Evolutionary conservation across 2,797 vertebrate species (phyloP), one percentile per base, ranked within the genome.

Genomic region (Acipenser oxyrinchus): DNA sequence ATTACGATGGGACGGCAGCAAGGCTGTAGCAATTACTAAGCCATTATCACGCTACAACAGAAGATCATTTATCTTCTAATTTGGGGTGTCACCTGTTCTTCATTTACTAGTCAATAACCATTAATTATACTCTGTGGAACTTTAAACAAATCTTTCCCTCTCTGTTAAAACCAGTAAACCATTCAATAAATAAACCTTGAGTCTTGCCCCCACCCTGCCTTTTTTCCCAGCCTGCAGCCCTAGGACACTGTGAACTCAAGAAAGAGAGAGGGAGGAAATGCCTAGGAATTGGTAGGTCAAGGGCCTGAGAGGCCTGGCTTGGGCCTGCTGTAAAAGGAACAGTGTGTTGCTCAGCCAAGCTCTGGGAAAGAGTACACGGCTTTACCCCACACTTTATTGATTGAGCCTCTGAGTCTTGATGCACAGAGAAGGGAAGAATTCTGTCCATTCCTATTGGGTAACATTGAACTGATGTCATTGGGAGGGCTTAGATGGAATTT

Each of bases 1-100:
- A 82, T 91, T 83, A 85, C 81, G 77, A 81, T 80, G 82, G 83
- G 88, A 83, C 58, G 49, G 79, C 68, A 70, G 75, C 81, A 78
- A 76, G 70, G 83, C 80, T 84, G 86, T 82, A 86, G 86, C 87
- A 92, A 92, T 93, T 91, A 88, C 86, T 84, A 78, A 85, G 77
- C 89, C 87, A 91, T 92, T 93, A 93, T 91, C 90, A 90, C 80
- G 79, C 82, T 87, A 84, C 84, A 86, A 88, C 85, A 87, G 83
- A 81, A 80, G 84, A 87, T 87, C 84, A 81, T 92, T 90, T 89
- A 85, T 93, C 90, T 92, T 91, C 87, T 88, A 82, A 84, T 88
- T 88, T 76, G 76, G 85, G 83, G 77, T 87, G 87, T 92, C 92
- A 91, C 88, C 88, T 92, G 88, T 87, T 91, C 88, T 87, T 91